Evolutionary conservation across 2,797 vertebrate species (phyloP).

Genomic region (Pangasius krempfi): DNA sequence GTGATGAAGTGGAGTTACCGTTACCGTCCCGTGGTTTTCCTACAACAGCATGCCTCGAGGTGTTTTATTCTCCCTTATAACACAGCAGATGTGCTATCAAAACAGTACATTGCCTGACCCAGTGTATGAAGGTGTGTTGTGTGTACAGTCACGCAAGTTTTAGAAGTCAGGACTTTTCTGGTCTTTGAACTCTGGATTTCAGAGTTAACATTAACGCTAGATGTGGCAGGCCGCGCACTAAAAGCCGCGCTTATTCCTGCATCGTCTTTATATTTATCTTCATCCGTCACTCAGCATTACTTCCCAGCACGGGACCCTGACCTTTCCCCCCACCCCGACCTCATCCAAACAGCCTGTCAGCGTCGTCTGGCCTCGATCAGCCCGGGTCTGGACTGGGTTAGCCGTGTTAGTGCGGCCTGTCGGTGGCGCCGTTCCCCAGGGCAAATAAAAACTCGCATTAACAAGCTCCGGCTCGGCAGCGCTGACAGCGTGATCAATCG

Average conservation of each 20-base stretch:
- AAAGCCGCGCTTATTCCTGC: constrained; percentile 26
- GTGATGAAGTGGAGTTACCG: not conserved
- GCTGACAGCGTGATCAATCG: constrained; percentile 60
- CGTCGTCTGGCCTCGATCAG: constrained; percentile 50
- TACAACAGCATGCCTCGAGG: not conserved
- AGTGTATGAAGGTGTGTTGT: not conserved
- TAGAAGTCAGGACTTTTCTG: not conserved
- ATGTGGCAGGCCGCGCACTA: not conserved
- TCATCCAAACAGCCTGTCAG: constrained; percentile 41
- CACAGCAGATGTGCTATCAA: not conserved
- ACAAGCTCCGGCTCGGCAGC: constrained; percentile 52
- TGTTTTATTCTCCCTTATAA: not conserved
- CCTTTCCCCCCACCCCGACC: constrained; percentile 39
- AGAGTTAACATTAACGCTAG: not conserved
- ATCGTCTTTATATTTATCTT: constrained; percentile 33
- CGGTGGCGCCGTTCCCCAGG: constrained; percentile 50
- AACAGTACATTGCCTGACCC: not conserved
- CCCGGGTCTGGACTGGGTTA: constrained; percentile 48
- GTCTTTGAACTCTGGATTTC: not conserved
- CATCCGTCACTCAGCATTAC: constrained; percentile 48
- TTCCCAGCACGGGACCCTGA: constrained; percentile 50
- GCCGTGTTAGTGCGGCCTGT: constrained; percentile 44
- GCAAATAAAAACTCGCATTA: constrained; percentile 58
- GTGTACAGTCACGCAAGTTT: not conserved
- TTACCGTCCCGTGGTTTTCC: not conserved